Percentiles rank a stretch among this genome's conserved stretches.
Conservation (phyloP, 1,140 invertebrate genomes). For the Parapsyche elsis region DNA sequence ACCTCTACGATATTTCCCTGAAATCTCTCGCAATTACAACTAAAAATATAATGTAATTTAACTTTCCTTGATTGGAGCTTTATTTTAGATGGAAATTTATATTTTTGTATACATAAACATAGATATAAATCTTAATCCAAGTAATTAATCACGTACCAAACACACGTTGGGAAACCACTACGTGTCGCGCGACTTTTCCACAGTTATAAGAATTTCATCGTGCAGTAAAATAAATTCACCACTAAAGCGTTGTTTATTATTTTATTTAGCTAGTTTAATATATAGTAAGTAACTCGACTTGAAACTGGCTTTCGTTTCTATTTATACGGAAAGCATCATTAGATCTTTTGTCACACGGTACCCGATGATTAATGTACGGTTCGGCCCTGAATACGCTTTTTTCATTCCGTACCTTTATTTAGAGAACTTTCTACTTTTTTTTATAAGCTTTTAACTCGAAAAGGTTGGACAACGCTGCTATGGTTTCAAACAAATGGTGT, state of each 20-base stretch:
- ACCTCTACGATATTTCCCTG: not conserved
- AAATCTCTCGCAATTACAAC: too few species aligned
- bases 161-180: conserved; percentile 1
- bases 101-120: too few species aligned
- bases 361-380: conserved; percentile 17
- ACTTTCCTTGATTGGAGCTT: too few species aligned
- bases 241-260: too few species aligned
- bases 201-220: not conserved
- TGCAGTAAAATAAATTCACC: too few species aligned
- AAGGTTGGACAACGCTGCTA: not conserved
- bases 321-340: conserved; percentile 18
- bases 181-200: not conserved
- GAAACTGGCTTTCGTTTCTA: conserved; percentile 2
- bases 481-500: not conserved
- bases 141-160: conserved; percentile 21
- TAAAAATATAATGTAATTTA: too few species aligned
- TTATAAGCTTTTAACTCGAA: not conserved
- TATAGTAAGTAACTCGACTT: not conserved
- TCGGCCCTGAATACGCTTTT: not conserved
- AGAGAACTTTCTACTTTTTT: not conserved
- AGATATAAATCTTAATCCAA: not conserved
- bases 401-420: conserved; percentile 10
- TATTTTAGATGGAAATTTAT: too few species aligned
- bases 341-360: conserved; percentile 3
- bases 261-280: conserved; percentile 23